These are phyloP conservation scores for Coracopsis vasa DNA, from an alignment of 2,113 vertebrate species.

Conservation along the genomic window DNA sequence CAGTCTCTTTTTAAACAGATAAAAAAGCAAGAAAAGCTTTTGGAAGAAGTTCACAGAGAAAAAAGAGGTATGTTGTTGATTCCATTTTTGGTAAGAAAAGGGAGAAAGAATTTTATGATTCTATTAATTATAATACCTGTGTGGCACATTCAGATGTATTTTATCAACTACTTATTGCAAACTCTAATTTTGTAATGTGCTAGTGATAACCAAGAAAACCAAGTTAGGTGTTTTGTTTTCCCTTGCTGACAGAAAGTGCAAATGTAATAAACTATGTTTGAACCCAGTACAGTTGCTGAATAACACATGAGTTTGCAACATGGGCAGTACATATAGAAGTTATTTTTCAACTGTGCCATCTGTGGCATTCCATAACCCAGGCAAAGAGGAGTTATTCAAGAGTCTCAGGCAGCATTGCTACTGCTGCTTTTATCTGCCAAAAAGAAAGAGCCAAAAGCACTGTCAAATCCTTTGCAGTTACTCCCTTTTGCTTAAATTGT, in stretches of 20 bases:
- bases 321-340: background rate
- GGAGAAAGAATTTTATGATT: background rate
- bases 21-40: conserved; percentile 83
- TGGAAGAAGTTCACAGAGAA: conserved; percentile 82
- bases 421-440: background rate
- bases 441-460: background rate
- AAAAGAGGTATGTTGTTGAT: conserved; percentile 81
- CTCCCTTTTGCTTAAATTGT: background rate
- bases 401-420: background rate
- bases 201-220: background rate
- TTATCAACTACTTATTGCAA: background rate
- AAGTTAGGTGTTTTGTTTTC: background rate
- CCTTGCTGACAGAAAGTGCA: background rate
- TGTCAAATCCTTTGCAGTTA: background rate
- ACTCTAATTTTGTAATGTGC: background rate
- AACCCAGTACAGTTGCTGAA: background rate
- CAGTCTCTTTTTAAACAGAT: conserved; percentile 81
- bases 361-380: background rate
- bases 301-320: background rate
- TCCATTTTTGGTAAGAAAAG: background rate
- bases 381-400: background rate
- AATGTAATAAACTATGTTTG: background rate
- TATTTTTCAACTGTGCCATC: background rate
- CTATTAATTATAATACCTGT: background rate
- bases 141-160: background rate